phyloP scores from a whole-genome alignment of 2,888 invertebrate species.

The Hymenopus coronatus region DNA sequence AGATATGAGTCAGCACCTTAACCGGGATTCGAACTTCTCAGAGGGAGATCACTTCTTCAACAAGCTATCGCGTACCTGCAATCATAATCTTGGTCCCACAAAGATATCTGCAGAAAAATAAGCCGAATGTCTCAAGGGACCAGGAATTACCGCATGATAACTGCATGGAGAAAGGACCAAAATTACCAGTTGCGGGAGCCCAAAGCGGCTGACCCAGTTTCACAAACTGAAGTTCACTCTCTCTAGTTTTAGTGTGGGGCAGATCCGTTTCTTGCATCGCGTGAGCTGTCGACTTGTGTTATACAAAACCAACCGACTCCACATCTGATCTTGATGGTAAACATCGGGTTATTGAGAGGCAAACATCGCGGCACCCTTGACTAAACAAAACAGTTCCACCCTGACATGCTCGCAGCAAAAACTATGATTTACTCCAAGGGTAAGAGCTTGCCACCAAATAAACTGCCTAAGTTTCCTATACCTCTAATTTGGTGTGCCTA shows the following conservation, averaged over 20 bases:
- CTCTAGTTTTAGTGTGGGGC: background rate
- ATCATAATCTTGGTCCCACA: too few species aligned
- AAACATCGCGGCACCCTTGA: background rate
- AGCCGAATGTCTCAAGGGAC: too few species aligned
- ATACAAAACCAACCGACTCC: background rate
- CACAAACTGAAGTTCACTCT: background rate
- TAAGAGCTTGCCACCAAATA: too few species aligned
- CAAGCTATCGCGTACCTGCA: too few species aligned
- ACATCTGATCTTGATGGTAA: background rate
- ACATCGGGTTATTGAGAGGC: background rate
- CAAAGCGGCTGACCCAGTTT: background rate
- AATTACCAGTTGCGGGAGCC: background rate
- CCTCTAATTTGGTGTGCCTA: too few species aligned
- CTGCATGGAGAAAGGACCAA: background rate
- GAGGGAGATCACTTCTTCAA: too few species aligned
- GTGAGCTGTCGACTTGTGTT: background rate
- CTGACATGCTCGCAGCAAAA: background rate
- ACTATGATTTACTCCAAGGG: too few species aligned
- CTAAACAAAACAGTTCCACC: background rate
- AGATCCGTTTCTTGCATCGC: background rate
- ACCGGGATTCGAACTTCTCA: too few species aligned
- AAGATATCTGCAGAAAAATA: too few species aligned
- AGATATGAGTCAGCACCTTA: too few species aligned
- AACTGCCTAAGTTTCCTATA: fast-evolving
- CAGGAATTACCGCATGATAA: too few species aligned